Evolutionary conservation across 1,140 invertebrate species (phyloP).

Genomic region (Platorchestia sp.): DNA sequence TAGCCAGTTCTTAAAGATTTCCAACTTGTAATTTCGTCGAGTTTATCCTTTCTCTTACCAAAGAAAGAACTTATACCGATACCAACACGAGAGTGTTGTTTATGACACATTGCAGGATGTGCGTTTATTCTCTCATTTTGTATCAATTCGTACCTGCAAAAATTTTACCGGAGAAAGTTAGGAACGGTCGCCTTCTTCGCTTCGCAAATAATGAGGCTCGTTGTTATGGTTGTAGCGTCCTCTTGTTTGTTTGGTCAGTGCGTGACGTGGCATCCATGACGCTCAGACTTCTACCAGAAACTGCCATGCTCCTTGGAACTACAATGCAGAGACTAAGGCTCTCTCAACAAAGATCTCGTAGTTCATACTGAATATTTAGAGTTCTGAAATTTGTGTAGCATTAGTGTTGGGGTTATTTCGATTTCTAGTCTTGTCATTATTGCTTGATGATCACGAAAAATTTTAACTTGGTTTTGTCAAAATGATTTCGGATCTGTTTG

Average conservation of each 20-base stretch:
- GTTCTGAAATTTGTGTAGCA: not conserved
- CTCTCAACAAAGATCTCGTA: not conserved
- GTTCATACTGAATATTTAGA: not conserved
- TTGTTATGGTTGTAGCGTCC: not conserved
- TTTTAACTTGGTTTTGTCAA: not conserved
- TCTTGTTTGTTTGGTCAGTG: not conserved
- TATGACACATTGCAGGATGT: not conserved
- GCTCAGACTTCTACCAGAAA: not conserved
- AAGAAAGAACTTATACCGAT: not conserved
- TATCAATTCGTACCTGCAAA: not conserved
- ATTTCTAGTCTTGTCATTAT: not conserved
- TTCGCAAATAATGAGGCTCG: not conserved
- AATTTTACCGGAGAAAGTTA: not conserved
- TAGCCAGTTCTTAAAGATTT: too few relatives aligned
- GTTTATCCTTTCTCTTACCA: not conserved
- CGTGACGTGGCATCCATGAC: not conserved
- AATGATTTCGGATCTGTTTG: not conserved
- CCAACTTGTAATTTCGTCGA: too few relatives aligned
- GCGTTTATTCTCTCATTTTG: not conserved
- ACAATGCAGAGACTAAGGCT: too few relatives aligned
- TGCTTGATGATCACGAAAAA: not conserved
- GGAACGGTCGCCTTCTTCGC: not conserved
- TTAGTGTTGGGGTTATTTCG: not conserved
- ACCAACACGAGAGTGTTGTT: not conserved
- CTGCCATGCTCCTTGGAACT: not conserved